Percentiles rank a stretch among this genome's conserved stretches.
These are phyloP conservation scores for Himalopsyche phryganea DNA, from an alignment of 1,140 invertebrate species.

Conservation along the genomic window DNA sequence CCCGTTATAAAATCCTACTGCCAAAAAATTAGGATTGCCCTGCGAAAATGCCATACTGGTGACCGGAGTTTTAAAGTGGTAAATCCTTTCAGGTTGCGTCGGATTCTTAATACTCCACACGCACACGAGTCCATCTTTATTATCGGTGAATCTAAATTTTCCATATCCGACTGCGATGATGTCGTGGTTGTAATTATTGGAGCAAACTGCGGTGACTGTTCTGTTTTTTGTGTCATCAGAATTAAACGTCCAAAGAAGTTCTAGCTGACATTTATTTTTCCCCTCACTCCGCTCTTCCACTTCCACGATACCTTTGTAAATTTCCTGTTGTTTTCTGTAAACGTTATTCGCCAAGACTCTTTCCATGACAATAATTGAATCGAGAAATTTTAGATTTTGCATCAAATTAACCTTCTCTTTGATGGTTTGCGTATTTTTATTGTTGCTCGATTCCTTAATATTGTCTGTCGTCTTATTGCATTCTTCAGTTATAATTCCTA, in stretches of 20 bases:
- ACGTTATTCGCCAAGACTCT: constrained; percentile 65
- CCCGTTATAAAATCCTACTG: constrained; percentile 77
- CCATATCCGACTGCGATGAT: constrained; percentile 71
- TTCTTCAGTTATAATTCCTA: background rate
- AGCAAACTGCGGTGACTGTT: constrained; percentile 58
- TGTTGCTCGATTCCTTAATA: background rate
- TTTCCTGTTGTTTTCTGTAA: constrained; percentile 60
- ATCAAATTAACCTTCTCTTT: background rate
- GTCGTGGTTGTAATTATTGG: constrained; percentile 62
- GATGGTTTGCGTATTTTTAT: background rate
- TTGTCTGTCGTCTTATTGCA: background rate
- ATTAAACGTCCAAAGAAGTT: constrained; percentile 62
- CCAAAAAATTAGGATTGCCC: constrained; percentile 66
- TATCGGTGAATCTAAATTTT: constrained; percentile 54
- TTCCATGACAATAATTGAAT: constrained; percentile 62
- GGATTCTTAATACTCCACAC: constrained; percentile 87
- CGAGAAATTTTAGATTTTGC: constrained; percentile 44
- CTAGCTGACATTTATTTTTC: constrained; percentile 51
- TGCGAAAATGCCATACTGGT: constrained; percentile 72
- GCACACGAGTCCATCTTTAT: constrained; percentile 61
- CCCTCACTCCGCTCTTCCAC: background rate
- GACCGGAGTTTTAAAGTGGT: constrained; percentile 64
- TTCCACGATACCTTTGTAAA: constrained; percentile 54
- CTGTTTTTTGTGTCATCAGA: constrained; percentile 46
- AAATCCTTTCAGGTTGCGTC: constrained; percentile 71